Evolutionary conservation across 1,140 invertebrate genomes (phyloP), one percentile per base, ranked within the genome.

Genomic region (Habropoda laboriosa): DNA sequence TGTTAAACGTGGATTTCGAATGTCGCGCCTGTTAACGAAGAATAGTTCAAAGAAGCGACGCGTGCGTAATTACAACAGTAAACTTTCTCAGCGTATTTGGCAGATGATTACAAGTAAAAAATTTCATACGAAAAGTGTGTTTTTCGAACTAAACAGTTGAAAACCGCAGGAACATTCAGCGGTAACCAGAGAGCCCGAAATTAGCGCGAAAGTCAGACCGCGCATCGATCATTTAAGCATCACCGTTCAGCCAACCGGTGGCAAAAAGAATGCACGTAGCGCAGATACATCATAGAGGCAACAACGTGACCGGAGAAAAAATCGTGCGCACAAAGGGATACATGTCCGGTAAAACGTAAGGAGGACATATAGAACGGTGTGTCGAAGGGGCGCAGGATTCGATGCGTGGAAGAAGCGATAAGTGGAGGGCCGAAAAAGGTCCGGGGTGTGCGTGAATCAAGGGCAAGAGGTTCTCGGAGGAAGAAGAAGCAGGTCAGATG

Each of bases 381-480:
- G 18, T n/a, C n/a, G 18, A 53, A 63, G 30, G 67, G 73, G 79
- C 57, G 49, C 51, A 45, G 81, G 70, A 85, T 75, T 81, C 79
- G 79, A 79, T 77, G 82, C 55, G 67, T 83, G 76, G 83, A 84
- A 68, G 70, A 67, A 79, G 55, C 83, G 86, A 87, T 86, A 86
- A 87, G 81, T 88, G 82, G 60, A 80, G 81, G 71, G 63, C 76
- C 80, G 67, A 30, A n/a, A 27, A n/a, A 30, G 45, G 64, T 18
- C 64, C 12, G 60, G 60, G 21, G n/a, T 18, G 64, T 70, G 67
- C 83, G 87, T 91, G 87, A 91, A 91, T 90, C 82, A 87, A 86
- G 86, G 79, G 49, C 61, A 79, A 57, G 64, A 60, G 61, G n/a
- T n/a, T 77, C 45, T 38, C 61, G 40, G 24, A 45, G 64, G 45